Conservation (phyloP, 2,888 invertebrate species). For the Cotesia congregata region DNA sequence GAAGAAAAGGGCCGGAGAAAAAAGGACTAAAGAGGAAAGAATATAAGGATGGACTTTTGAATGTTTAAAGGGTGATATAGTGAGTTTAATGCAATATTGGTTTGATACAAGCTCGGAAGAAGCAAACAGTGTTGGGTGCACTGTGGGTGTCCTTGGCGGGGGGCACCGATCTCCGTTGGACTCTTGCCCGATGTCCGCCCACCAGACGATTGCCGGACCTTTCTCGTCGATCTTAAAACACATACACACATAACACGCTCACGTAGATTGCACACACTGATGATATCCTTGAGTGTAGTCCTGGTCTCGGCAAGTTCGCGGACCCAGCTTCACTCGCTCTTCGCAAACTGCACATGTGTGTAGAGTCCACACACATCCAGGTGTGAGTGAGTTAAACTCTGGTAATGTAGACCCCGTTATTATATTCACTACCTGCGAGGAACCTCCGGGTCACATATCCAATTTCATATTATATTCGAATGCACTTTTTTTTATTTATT, state of each 20-base stretch:
- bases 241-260: not conserved
- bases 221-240: conserved; percentile 46
- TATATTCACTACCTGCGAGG: conserved; percentile 44
- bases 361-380: not conserved
- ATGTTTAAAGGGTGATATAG: conserved; percentile 9
- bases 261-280: not conserved
- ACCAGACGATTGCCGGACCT: conserved; percentile 60
- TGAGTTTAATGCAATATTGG: not conserved
- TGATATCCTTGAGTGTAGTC: not conserved
- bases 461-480: conserved; percentile 33
- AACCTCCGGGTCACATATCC: conserved; percentile 39
- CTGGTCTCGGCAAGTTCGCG: not conserved
- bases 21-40: not conserved
- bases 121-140: conserved; percentile 52
- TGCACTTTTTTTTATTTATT: conserved; percentile 15
- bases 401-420: conserved; percentile 41
- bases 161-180: conserved; percentile 64
- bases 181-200: conserved; percentile 58
- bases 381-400: conserved; percentile 8
- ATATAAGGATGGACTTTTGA: not conserved
- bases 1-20: not conserved
- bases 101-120: conserved; percentile 29
- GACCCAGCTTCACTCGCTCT: conserved; percentile 11
- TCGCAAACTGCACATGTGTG: conserved; percentile 26
- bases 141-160: conserved; percentile 66